phyloP scores from a whole-genome alignment of 2,113 vertebrate genomes.

The Rhadina sibilatrix region DNA sequence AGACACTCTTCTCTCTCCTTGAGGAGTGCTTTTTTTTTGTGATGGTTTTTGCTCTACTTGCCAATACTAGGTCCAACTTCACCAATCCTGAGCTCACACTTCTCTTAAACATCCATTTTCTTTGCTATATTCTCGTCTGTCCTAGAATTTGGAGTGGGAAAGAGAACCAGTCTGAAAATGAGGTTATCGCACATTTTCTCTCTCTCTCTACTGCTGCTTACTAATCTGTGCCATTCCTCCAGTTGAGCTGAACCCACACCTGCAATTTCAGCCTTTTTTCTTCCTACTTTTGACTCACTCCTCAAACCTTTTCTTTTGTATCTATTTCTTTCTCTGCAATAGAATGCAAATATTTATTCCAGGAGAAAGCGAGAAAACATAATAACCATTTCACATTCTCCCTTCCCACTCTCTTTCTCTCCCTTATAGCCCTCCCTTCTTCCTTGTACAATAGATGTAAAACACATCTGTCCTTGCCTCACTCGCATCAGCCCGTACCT shows the following conservation, averaged over 20 bases:
- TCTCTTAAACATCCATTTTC: not conserved
- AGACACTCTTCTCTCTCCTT: not conserved
- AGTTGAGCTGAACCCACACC: slow-evolving; percentile 54
- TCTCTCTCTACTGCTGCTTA: slow-evolving; percentile 39
- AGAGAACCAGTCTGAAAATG: slow-evolving; percentile 29
- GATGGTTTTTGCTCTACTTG: not conserved
- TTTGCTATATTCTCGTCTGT: not conserved
- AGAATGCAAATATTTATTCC: slow-evolving; percentile 56
- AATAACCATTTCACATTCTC: slow-evolving; percentile 16
- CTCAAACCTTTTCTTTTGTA: slow-evolving; percentile 43
- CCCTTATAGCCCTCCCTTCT: not conserved
- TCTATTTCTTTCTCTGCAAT: slow-evolving; percentile 29
- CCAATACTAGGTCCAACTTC: not conserved
- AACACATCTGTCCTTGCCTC: not conserved
- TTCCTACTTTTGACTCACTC: slow-evolving; percentile 61
- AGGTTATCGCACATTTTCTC: slow-evolving; percentile 46
- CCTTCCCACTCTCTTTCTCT: slow-evolving; percentile 26
- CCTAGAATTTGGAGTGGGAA: slow-evolving; percentile 44
- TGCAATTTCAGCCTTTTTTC: slow-evolving; percentile 61
- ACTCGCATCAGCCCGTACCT: not conserved
- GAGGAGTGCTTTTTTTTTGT: not conserved
- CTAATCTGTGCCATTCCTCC: slow-evolving; percentile 43
- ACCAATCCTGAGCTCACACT: not conserved
- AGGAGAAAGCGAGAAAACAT: slow-evolving; percentile 38
- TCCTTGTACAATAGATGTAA: not conserved